Base-by-base conservation (phyloP, 2,113 vertebrate species). In the Tursiops truncatus region DNA sequence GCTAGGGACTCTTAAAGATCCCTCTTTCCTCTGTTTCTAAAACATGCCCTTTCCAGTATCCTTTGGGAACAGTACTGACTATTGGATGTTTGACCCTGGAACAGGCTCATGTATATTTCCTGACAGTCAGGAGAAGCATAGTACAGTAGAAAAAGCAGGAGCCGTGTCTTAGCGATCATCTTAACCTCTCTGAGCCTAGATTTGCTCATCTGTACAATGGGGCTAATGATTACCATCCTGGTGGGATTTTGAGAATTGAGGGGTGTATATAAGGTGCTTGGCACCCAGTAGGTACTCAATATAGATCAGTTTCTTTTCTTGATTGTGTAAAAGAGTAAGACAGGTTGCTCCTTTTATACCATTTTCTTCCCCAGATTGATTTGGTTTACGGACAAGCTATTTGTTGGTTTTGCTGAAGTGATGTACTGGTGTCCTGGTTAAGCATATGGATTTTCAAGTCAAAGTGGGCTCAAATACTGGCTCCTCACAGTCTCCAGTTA, bases 251-350 rank as follows among this genome's bases (percentile, higher is more conserved):
- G 44, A 95, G 50, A 89, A 82, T 47, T 65, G 90, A 90, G 41
- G 38, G 25, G 12, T n/a, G 20, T 90, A 36, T 83, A 38, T 84
- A 80, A 60, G 76, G 87, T 26, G 7, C 31, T 83, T 91, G 71
- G 56, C 6, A 90, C 33, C 31, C 18, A 67, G 31, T 71, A 60
- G 62, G 26, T 77, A 33, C 47, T 91, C 38, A 58, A 0, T 84
- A n/a, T 65, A 67, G 15, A 71, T 80, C 80, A 77, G 23, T 41
- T 95, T 68, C 58, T 94, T 97, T 91, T 82, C 53, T 87, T n/a
- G 63, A 60, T 70, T 33, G 6, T 70, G 11, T 93, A 68, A 90
- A 63, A 71, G n/a, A 80, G 31, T 93, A 62, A 74, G 83, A 65
- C 9, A 92, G 83, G 47, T 20, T 92, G 47, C 17, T 94, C 20